Evolutionary conservation across 2,113 vertebrate species (phyloP).

Genomic region (Eubucco bourcierii): DNA sequence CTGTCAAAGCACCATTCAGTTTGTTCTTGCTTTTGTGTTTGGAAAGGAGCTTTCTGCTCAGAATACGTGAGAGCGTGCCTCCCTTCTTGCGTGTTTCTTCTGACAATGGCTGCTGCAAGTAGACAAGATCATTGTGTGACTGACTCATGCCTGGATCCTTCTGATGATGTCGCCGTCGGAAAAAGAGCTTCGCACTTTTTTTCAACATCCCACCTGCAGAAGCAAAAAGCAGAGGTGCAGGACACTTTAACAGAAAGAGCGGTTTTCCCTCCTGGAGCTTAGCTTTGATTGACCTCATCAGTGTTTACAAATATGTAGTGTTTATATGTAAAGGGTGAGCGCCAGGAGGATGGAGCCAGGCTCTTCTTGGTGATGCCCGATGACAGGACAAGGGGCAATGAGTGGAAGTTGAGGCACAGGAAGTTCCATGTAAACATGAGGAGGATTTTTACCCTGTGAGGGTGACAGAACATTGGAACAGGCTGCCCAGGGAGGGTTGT

Average conservation of each 20-base stretch:
- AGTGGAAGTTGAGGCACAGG: too few species aligned
- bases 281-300: neutral
- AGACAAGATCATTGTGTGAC: slow-evolving; percentile 94
- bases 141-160: slow-evolving; percentile 97
- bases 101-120: slow-evolving; percentile 82
- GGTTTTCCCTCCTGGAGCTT: neutral
- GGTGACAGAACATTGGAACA: too few species aligned
- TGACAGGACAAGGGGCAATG: too few species aligned
- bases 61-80: slow-evolving; percentile 82
- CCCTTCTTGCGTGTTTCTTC: slow-evolving; percentile 83
- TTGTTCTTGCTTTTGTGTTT: slow-evolving; percentile 79
- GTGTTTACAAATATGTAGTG: too few species aligned
- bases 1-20: slow-evolving; percentile 74
- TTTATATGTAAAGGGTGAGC: too few species aligned
- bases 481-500: too few species aligned
- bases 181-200: slow-evolving; percentile 92
- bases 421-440: too few species aligned
- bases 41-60: slow-evolving; percentile 84
- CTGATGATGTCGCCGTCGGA: slow-evolving; percentile 89
- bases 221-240: neutral
- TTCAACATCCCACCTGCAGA: slow-evolving; percentile 86
- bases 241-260: slow-evolving; percentile 11
- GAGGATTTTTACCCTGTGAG: too few species aligned
- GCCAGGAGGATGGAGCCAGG: too few species aligned
- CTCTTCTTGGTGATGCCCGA: too few species aligned